A percentile compares a stretch with the other conserved stretches of the same genome.
phyloP scores from a whole-genome alignment of 2,113 vertebrate genomes.

The Cyphomyrus discorhynchus region DNA sequence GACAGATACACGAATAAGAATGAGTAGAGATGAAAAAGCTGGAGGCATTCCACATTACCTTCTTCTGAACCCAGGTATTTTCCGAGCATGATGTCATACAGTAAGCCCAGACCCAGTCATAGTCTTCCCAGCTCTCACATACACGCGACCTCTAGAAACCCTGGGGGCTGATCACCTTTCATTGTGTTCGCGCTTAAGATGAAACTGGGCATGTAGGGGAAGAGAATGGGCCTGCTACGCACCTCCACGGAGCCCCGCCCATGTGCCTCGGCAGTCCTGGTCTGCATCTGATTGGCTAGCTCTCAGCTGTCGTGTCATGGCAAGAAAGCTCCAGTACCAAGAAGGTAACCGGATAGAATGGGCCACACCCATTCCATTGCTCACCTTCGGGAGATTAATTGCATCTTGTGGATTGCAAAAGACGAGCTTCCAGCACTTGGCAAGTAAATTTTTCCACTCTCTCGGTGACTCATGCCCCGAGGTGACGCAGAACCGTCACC shows the following conservation, averaged over 20 bases:
- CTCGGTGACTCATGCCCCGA: conserved; percentile 31
- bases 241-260: neutral
- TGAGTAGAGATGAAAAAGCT: neutral
- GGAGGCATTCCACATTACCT: neutral
- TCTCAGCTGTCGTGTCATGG: conserved; percentile 14
- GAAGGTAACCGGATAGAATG: conserved; percentile 24
- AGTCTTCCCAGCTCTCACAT: neutral
- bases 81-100: neutral
- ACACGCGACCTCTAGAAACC: neutral
- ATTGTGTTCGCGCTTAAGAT: conserved; percentile 15
- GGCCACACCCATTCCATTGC: conserved; percentile 23
- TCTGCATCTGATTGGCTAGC: conserved; percentile 22
- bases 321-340: neutral
- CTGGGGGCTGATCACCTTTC: conserved; percentile 27
- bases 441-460: conserved; percentile 36
- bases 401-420: conserved; percentile 23
- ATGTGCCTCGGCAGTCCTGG: neutral
- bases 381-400: conserved; percentile 23
- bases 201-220: conserved; percentile 28
- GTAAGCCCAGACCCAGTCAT: neutral
- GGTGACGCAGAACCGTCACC: conserved; percentile 18
- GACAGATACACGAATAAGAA: neutral
- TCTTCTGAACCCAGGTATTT: neutral
- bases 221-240: conserved; percentile 21
- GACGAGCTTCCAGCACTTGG: conserved; percentile 26